Percentiles rank a stretch among this genome's conserved stretches.
phyloP scores from a whole-genome alignment of 1,140 invertebrate species.

The Battus philenor region DNA sequence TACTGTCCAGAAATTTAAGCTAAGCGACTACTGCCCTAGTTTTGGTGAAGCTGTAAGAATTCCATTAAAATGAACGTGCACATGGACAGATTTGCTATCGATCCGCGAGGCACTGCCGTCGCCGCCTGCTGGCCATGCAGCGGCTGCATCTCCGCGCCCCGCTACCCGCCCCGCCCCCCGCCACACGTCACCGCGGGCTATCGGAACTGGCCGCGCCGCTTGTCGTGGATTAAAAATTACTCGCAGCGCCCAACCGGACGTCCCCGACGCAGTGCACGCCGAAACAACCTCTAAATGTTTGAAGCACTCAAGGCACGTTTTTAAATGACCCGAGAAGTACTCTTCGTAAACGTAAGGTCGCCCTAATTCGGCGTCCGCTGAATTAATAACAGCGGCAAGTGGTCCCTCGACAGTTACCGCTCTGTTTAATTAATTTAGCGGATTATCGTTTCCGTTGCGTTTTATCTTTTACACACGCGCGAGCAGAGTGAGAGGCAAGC shows the following conservation, averaged over 20 bases:
- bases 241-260: conserved; percentile 41
- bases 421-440: conserved; percentile 47
- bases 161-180: too few species aligned
- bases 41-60: too few species aligned
- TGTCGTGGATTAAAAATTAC: conserved; percentile 55
- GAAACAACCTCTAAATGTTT: conserved; percentile 11
- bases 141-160: neutral
- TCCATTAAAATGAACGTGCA: too few species aligned
- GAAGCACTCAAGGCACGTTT: conserved; percentile 8
- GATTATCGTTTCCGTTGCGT: conserved; percentile 27
- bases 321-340: conserved; percentile 15
- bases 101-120: too few species aligned
- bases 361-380: conserved; percentile 48
- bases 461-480: conserved; percentile 18
- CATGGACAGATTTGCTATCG: too few species aligned
- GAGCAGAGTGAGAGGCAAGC: too few species aligned
- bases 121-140: neutral
- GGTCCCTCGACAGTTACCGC: conserved; percentile 36
- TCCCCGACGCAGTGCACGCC: conserved; percentile 16
- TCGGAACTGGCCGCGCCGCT: conserved; percentile 30
- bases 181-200: conserved; percentile 35
- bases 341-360: conserved; percentile 22
- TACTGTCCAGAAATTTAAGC: too few species aligned
- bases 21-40: too few species aligned
- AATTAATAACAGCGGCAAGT: conserved; percentile 60